Evolutionary conservation across 2,888 invertebrate genomes (phyloP).

Genomic region (Dasypolia templi): DNA sequence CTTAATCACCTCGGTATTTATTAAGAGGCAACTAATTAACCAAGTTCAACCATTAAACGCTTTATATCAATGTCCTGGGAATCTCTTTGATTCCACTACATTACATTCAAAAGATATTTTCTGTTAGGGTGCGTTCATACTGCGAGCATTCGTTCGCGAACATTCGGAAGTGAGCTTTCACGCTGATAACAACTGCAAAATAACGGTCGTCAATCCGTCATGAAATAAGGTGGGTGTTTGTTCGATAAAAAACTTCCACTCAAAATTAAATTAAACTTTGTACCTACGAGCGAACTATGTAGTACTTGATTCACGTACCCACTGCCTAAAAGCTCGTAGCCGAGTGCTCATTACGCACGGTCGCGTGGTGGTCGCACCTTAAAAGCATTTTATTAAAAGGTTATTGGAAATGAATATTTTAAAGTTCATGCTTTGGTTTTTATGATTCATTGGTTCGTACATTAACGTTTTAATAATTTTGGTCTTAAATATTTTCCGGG

Average conservation of each 20-base stretch:
- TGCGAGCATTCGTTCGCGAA: constrained; percentile 7
- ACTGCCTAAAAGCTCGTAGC: background rate
- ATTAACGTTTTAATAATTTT: constrained; percentile 1
- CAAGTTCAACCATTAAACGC: constrained; percentile 70
- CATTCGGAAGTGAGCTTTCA: background rate
- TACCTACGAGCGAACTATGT: background rate
- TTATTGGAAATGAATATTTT: constrained; percentile 46
- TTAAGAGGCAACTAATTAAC: constrained; percentile 70
- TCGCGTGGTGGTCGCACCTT: constrained; percentile 14
- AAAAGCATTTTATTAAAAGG: constrained; percentile 42
- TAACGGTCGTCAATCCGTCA: too few relatives aligned
- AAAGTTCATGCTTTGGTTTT: constrained; percentile 5
- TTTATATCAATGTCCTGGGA: constrained; percentile 54
- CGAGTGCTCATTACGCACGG: background rate
- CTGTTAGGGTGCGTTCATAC: constrained; percentile 18
- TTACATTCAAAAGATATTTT: constrained; percentile 59
- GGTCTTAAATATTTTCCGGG: constrained; percentile 1
- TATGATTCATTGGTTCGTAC: constrained; percentile 26
- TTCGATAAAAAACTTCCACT: too few relatives aligned
- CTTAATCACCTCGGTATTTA: constrained; percentile 64
- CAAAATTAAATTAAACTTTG: too few relatives aligned
- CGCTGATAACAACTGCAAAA: too few relatives aligned
- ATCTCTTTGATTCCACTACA: constrained; percentile 68
- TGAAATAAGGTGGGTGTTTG: too few relatives aligned
- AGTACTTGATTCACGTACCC: background rate